Conservation (phyloP, 2,888 invertebrate species). For the Thera obeliscata region DNA sequence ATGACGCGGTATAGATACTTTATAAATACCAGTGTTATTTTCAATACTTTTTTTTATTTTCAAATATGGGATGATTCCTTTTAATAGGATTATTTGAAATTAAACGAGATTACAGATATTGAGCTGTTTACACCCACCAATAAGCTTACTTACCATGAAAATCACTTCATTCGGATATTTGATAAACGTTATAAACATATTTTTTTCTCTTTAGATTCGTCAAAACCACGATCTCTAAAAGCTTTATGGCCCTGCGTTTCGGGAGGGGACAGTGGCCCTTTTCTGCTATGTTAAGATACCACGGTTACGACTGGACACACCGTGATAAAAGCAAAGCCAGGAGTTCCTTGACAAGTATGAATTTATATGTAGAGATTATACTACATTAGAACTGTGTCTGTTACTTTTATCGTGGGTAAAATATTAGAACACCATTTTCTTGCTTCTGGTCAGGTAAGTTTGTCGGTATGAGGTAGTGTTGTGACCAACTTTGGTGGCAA, state of each 20-base stretch:
- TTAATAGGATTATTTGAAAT: too few species aligned
- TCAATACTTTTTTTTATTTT: too few species aligned
- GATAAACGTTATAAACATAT: too few species aligned
- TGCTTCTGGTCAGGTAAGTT: background rate
- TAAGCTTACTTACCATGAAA: too few species aligned
- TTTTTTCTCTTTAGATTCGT: background rate
- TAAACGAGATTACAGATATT: too few species aligned
- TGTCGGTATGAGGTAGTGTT: background rate
- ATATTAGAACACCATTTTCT: conserved; percentile 23
- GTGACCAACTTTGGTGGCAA: background rate
- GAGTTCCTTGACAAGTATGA: conserved; percentile 58
- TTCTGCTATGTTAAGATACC: conserved; percentile 68
- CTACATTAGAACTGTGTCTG: conserved; percentile 41
- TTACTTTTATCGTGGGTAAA: conserved; percentile 29
- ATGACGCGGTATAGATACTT: too few species aligned
- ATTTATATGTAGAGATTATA: conserved; percentile 57
- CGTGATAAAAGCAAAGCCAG: conserved; percentile 64
- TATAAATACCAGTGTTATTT: too few species aligned
- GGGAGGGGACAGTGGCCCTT: conserved; percentile 73
- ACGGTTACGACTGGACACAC: conserved; percentile 64
- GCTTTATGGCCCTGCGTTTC: conserved; percentile 31
- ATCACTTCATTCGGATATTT: too few species aligned
- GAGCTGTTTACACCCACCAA: too few species aligned
- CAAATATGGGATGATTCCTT: too few species aligned
- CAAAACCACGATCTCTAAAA: background rate